Evolutionary conservation across 2,113 vertebrate genomes (phyloP).

Genomic region (Opisthocomus hoazin): DNA sequence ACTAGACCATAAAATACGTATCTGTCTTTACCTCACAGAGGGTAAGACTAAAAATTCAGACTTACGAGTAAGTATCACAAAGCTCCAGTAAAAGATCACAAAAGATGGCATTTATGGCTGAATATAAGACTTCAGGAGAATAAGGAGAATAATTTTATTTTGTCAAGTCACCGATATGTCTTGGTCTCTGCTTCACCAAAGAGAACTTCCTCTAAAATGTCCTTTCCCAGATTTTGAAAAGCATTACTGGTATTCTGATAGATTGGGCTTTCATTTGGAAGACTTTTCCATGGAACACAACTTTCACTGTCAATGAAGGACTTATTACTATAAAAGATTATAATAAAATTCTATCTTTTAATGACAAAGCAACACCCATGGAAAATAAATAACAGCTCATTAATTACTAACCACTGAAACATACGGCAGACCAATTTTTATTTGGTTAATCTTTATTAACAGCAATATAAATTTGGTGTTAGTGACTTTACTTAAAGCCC

Average conservation of each 20-base stretch:
- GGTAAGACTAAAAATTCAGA: background rate
- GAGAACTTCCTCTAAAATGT: background rate
- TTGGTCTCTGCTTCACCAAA: background rate
- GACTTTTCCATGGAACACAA: background rate
- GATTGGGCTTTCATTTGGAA: background rate
- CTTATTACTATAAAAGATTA: background rate
- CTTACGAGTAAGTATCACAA: background rate
- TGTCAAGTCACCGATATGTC: background rate
- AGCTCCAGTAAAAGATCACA: background rate
- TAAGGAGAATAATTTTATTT: background rate
- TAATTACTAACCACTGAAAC: background rate
- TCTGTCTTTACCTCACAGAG: background rate
- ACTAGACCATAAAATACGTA: background rate
- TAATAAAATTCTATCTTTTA: background rate
- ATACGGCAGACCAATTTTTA: background rate
- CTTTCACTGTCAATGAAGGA: background rate
- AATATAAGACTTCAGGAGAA: background rate
- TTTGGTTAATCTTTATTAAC: background rate
- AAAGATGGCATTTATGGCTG: background rate
- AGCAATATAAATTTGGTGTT: background rate
- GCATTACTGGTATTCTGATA: background rate
- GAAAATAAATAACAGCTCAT: background rate
- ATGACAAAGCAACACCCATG: background rate
- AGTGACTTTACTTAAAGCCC: background rate
- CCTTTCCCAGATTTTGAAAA: background rate